These are phyloP conservation scores for Pollenia angustigena DNA, from an alignment of 2,888 invertebrate genomes.

Conservation along the genomic window DNA sequence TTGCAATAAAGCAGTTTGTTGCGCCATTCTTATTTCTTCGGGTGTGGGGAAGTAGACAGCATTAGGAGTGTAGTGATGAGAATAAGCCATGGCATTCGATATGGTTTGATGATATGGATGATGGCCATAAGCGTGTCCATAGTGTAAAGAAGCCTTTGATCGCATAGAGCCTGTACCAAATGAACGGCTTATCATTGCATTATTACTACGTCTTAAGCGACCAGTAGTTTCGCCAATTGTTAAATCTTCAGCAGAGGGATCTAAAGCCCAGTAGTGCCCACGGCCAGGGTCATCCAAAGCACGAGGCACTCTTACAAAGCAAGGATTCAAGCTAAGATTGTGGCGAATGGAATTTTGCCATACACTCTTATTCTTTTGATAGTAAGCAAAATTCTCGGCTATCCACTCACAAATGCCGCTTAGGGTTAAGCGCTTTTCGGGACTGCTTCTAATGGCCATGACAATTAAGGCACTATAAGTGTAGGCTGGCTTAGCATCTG, in stretches of 20 bases:
- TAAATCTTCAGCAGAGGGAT: slow-evolving; percentile 96
- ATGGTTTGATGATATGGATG: slow-evolving; percentile 76
- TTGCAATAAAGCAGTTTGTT: slow-evolving; percentile 63
- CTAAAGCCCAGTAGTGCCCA: slow-evolving; percentile 99
- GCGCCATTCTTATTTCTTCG: slow-evolving; percentile 73
- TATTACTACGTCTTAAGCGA: slow-evolving; percentile 89
- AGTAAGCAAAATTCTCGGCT: slow-evolving; percentile 98
- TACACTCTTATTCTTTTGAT: slow-evolving; percentile 97
- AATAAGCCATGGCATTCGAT: slow-evolving; percentile 54
- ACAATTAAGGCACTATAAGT: slow-evolving; percentile 99
- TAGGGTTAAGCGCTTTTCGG: slow-evolving; percentile 94
- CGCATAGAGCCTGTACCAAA: slow-evolving; percentile 53
- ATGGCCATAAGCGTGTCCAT: slow-evolving; percentile 31
- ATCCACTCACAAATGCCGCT: slow-evolving; percentile 99
- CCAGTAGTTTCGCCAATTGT: slow-evolving; percentile 99
- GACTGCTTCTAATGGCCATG: slow-evolving; percentile 98
- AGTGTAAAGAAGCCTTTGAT: slow-evolving; percentile 47
- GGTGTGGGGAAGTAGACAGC: slow-evolving; percentile 79
- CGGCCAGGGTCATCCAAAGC: slow-evolving; percentile 99
- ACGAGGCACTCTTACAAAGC: slow-evolving; percentile 97
- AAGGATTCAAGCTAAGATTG: slow-evolving; percentile 91
- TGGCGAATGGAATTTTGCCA: slow-evolving; percentile 96
- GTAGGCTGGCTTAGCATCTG: slow-evolving; percentile 91
- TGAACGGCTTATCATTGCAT: slow-evolving; percentile 49
- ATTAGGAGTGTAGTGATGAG: slow-evolving; percentile 74